Conservation (phyloP, 2,888 invertebrate species). For the Tigriopus californicus region DNA sequence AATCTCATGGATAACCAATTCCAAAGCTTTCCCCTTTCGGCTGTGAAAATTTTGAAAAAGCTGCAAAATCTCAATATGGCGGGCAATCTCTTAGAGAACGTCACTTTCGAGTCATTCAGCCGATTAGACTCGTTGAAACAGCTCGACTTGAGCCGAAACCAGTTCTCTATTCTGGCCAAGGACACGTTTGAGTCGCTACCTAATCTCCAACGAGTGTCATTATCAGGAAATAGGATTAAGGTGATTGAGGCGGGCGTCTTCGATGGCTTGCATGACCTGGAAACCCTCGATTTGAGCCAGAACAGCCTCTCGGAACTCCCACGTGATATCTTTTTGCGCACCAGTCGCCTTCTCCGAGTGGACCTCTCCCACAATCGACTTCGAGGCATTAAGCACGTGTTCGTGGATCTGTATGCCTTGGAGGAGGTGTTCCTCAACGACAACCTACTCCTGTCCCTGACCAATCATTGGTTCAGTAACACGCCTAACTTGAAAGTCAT, state of each 20-base stretch:
- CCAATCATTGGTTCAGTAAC: slow-evolving; percentile 1
- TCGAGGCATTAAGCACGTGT: slow-evolving; percentile 16
- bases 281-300: slow-evolving; percentile 19
- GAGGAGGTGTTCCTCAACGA: slow-evolving; percentile 1
- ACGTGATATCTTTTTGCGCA: slow-evolving; percentile 14
- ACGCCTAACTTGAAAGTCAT: slow-evolving; percentile 3
- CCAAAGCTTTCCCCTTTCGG: slow-evolving; percentile 15
- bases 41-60: slow-evolving; percentile 10
- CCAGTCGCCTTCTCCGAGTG: slow-evolving; percentile 16
- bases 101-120: background rate
- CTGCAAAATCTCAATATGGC: slow-evolving; percentile 18
- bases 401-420: slow-evolving; percentile 13
- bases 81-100: slow-evolving; percentile 16
- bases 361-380: slow-evolving; percentile 18
- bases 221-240: slow-evolving; percentile 19
- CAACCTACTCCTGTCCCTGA: background rate
- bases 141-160: slow-evolving; percentile 1
- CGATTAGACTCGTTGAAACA: background rate
- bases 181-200: slow-evolving; percentile 16
- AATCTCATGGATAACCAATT: slow-evolving; percentile 16
- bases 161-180: background rate
- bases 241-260: slow-evolving; percentile 19
- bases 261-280: slow-evolving; percentile 17
- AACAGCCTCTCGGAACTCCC: slow-evolving; percentile 18
- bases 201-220: slow-evolving; percentile 19